Evolutionary conservation across 2,113 vertebrate species (phyloP).

Genomic region (Oncorhynchus mykiss): DNA sequence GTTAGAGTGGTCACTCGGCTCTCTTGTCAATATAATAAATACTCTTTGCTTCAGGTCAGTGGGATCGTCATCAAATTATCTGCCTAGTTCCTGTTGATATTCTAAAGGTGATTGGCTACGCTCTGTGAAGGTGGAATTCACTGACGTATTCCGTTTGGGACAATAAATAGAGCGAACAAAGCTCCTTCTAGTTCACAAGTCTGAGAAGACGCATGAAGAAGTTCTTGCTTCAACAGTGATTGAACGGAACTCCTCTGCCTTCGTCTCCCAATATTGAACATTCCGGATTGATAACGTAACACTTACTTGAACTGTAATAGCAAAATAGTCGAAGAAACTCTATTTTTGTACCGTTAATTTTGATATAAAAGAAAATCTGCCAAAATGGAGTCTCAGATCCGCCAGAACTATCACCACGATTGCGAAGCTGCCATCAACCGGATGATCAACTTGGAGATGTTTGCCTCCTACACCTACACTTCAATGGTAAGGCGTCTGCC

Average conservation of each 20-base stretch:
- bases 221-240: constrained; percentile 88
- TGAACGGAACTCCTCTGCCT: constrained; percentile 76
- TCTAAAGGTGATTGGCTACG: constrained; percentile 20
- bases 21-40: neutral
- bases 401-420: constrained; percentile 84
- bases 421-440: constrained; percentile 71
- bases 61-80: constrained; percentile 29
- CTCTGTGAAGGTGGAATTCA: neutral
- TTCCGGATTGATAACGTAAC: neutral
- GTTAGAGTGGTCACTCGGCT: no score
- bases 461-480: constrained; percentile 79
- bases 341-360: constrained; percentile 42
- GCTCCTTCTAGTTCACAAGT: accelerated
- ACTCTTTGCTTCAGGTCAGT: neutral
- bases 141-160: neutral
- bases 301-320: constrained; percentile 28
- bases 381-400: constrained; percentile 75
- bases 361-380: constrained; percentile 43
- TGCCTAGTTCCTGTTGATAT: neutral
- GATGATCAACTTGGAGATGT: constrained; percentile 70
- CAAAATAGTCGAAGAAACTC: neutral
- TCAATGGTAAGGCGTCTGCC: constrained; percentile 72
- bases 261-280: no score
- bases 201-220: neutral
- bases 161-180: constrained; percentile 40